A percentile compares a stretch with the other conserved stretches of the same genome.
Conservation (phyloP, 2,113 vertebrate genomes). For the Xyliphius kryptos region DNA sequence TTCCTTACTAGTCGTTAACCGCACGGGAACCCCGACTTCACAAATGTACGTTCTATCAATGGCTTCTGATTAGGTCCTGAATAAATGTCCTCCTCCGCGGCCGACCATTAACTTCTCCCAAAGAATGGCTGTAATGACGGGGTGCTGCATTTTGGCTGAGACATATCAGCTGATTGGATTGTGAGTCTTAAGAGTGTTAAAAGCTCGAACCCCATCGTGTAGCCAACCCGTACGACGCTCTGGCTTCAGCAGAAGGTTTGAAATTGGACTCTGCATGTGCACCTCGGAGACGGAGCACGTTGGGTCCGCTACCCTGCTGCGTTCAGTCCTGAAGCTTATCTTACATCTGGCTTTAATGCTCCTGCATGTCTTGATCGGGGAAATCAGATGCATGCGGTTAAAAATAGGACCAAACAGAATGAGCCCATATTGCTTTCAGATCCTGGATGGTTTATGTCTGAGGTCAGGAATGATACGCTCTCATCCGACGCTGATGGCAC, state of each 20-base stretch:
- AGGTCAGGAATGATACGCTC: neutral
- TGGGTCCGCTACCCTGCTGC: neutral
- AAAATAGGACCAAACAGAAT: neutral
- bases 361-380: neutral
- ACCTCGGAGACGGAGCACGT: neutral
- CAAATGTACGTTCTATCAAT: constrained; percentile 16
- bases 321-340: neutral
- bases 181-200: constrained; percentile 8
- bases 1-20: too few species aligned
- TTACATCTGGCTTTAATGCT: neutral
- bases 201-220: neutral
- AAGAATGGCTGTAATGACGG: constrained; percentile 24
- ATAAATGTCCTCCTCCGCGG: constrained; percentile 4
- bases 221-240: neutral
- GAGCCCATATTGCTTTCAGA: neutral
- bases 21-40: neutral
- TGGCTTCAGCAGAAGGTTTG: neutral
- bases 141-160: constrained; percentile 17
- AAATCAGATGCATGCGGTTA: neutral
- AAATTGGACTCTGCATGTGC: neutral
- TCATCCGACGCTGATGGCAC: neutral
- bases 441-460: neutral
- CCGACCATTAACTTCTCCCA: constrained; percentile 10
- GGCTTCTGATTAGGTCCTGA: constrained; percentile 30
- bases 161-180: constrained; percentile 20